These are phyloP conservation scores for Apodemia zela DNA, from an alignment of 2,888 invertebrate species.

Conservation along the genomic window DNA sequence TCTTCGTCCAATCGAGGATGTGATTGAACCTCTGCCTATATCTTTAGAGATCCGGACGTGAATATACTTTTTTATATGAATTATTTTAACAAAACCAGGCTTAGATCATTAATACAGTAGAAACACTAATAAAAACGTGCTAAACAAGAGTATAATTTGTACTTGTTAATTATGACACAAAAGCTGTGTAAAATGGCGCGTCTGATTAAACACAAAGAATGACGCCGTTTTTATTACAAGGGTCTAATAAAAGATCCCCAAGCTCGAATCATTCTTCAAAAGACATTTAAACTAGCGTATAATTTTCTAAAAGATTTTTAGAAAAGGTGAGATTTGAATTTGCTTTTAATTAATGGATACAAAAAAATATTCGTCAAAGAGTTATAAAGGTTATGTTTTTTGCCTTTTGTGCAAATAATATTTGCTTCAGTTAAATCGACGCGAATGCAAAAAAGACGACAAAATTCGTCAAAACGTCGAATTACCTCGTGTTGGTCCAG, in stretches of 20 bases:
- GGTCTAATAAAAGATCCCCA: background rate
- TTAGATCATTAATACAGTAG: no score
- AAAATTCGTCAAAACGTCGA: no score
- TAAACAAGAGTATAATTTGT: conserved; percentile 3
- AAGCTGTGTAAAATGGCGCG: conserved; percentile 4
- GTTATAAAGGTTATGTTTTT: background rate
- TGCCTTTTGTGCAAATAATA: no score
- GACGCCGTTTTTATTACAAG: conserved; percentile 4
- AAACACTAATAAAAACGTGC: background rate
- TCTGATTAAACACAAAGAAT: conserved; percentile 5
- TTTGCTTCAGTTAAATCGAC: no score
- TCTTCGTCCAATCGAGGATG: no score
- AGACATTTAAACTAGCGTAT: conserved; percentile 10
- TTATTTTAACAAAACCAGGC: no score
- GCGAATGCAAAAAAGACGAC: no score
- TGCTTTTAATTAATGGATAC: background rate
- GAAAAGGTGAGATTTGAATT: background rate
- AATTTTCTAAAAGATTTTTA: conserved; percentile 9
- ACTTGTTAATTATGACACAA: conserved; percentile 10
- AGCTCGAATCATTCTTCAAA: conserved; percentile 3
- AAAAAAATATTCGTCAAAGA: background rate
- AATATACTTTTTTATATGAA: no score
- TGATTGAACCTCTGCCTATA: no score
- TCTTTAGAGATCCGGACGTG: no score
- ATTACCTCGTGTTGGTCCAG: no score